phyloP scores from a whole-genome alignment of 2,113 vertebrate genomes.

The Pseudorectes ferrugineus region DNA sequence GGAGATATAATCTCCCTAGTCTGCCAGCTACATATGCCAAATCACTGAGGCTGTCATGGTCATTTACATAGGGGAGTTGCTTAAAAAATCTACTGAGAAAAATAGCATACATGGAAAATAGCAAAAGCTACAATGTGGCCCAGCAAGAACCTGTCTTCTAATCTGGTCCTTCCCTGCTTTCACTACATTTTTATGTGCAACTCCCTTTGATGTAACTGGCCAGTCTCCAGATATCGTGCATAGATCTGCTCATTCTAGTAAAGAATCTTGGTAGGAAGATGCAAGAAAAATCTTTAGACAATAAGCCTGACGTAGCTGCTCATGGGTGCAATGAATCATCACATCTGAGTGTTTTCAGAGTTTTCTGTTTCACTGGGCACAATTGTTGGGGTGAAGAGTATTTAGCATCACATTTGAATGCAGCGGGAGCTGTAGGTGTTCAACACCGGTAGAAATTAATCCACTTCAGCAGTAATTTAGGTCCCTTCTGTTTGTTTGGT shows the following conservation, averaged over 20 bases:
- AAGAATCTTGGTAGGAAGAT: background rate
- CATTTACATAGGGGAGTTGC: background rate
- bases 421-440: background rate
- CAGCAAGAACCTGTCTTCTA: background rate
- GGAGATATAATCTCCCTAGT: background rate
- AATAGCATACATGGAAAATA: background rate
- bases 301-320: background rate
- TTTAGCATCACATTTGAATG: slow-evolving; percentile 18
- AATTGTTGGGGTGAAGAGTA: background rate
- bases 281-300: background rate
- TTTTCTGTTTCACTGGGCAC: background rate
- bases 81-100: background rate
- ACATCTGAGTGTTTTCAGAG: background rate
- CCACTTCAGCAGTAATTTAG: slow-evolving; percentile 33
- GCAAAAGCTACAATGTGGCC: background rate
- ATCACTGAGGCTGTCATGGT: background rate
- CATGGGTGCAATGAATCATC: background rate
- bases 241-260: background rate
- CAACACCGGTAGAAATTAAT: background rate
- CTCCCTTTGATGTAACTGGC: background rate
- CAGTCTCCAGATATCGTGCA: background rate
- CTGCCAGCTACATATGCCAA: background rate
- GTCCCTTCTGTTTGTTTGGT: slow-evolving; percentile 44
- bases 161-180: background rate
- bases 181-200: background rate